A percentile compares a stretch with the other conserved stretches of the same genome.
Conservation (phyloP, 1,140 invertebrate species). For the Aphaenogaster rudis region DNA sequence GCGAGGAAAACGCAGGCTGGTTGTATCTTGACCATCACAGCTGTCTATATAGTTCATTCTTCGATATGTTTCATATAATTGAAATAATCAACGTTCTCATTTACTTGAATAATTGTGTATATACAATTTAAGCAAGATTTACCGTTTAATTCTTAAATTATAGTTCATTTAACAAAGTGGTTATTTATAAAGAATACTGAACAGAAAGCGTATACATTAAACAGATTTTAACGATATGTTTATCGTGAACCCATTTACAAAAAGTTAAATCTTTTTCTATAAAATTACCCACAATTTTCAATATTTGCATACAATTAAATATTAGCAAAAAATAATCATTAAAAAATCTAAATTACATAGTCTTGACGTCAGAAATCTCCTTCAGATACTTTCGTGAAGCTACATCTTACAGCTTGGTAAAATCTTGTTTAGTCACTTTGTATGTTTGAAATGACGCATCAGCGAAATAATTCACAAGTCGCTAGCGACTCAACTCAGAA, state of each 20-base stretch:
- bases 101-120: not conserved
- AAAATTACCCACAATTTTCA: not conserved
- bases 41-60: not conserved
- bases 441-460: slow-evolving; percentile 37
- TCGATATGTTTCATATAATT: slow-evolving; percentile 6
- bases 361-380: not conserved
- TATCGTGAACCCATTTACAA: not conserved
- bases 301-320: not conserved
- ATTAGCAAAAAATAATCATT: not conserved
- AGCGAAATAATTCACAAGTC: slow-evolving; percentile 45
- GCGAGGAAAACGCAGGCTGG: slow-evolving; percentile 60
- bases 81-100: not conserved
- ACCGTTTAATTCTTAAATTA: not conserved
- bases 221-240: not conserved
- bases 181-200: not conserved
- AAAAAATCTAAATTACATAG: not conserved
- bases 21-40: slow-evolving; percentile 36
- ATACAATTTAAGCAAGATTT: not conserved
- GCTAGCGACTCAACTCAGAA: slow-evolving; percentile 24
- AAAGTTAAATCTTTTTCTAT: not conserved
- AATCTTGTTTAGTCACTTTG: slow-evolving; percentile 48
- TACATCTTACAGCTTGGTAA: not conserved
- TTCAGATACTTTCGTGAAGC: not conserved
- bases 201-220: not conserved
- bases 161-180: not conserved